Evolutionary conservation across 2,797 vertebrate genomes (phyloP).

Genomic region (Fundulus diaphanus): DNA sequence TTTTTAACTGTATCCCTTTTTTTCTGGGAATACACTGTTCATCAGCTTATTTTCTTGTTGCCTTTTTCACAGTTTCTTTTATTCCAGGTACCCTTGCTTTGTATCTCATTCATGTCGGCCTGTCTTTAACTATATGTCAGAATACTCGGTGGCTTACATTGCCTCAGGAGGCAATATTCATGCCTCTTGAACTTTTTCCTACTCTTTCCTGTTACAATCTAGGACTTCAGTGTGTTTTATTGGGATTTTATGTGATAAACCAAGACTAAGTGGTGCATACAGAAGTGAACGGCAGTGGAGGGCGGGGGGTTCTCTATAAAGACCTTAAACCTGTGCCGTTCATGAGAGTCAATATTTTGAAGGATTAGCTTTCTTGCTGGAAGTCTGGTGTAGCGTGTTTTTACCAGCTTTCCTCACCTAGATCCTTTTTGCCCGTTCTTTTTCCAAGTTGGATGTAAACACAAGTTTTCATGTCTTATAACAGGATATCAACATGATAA

Average conservation of each 20-base stretch:
- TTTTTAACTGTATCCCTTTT: constrained; percentile 6
- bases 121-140: constrained; percentile 42
- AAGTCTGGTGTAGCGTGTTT: too few relatives aligned
- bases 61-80: constrained; percentile 48
- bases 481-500: not conserved
- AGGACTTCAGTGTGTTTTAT: not conserved
- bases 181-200: not conserved
- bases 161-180: constrained; percentile 1
- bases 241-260: not conserved
- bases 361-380: too few relatives aligned
- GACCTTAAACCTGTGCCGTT: not conserved
- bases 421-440: too few relatives aligned
- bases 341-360: not conserved
- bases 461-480: too few relatives aligned
- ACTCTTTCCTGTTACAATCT: not conserved
- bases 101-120: constrained; percentile 57
- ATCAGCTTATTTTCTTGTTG: constrained; percentile 20
- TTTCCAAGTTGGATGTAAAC: too few relatives aligned
- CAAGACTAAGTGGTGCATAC: not conserved
- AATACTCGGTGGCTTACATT: not conserved
- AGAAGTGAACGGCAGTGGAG: not conserved
- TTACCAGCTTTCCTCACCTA: too few relatives aligned
- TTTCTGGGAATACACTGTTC: constrained; percentile 15
- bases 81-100: constrained; percentile 77
- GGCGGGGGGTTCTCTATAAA: not conserved